Conservation (phyloP, 1,140 invertebrate genomes). For the Cyclargus thomasi region DNA sequence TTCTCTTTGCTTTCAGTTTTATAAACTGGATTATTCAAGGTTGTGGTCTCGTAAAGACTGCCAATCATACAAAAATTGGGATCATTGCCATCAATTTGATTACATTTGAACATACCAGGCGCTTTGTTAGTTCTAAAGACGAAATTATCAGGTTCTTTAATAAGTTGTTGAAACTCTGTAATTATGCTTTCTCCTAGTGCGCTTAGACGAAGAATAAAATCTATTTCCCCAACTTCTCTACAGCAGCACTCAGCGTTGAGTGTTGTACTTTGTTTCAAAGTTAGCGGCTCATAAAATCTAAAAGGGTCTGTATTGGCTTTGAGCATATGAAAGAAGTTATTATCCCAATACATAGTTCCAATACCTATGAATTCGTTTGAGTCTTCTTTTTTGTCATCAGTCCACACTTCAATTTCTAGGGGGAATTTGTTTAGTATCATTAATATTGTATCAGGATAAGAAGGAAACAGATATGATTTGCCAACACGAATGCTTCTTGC, state of each 20-base stretch:
- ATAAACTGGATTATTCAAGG: constrained; percentile 57
- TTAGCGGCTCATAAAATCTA: constrained; percentile 50
- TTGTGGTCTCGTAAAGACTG: constrained; percentile 61
- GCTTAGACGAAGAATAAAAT: constrained; percentile 56
- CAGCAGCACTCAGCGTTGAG: constrained; percentile 58
- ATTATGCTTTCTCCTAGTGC: constrained; percentile 59
- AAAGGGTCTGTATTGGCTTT: constrained; percentile 51
- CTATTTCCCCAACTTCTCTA: constrained; percentile 49
- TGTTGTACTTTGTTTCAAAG: constrained; percentile 47
- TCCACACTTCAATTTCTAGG: constrained; percentile 63
- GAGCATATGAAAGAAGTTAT: constrained; percentile 55
- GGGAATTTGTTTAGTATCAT: constrained; percentile 60
- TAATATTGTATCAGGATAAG: constrained; percentile 59
- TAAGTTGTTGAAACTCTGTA: constrained; percentile 64
- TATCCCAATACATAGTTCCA: constrained; percentile 61
- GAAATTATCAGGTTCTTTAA: constrained; percentile 58
- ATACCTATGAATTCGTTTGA: constrained; percentile 58
- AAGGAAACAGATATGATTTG: constrained; percentile 63
- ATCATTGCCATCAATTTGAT: constrained; percentile 56
- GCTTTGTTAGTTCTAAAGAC: constrained; percentile 66
- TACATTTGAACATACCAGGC: constrained; percentile 63
- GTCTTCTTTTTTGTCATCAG: constrained; percentile 56
- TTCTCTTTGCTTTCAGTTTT: constrained; percentile 40
- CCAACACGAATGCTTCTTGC: constrained; percentile 59
- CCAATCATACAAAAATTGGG: constrained; percentile 66